Percentiles rank a stretch among this genome's conserved stretches.
phyloP scores from a whole-genome alignment of 2,113 vertebrate genomes.

The Cryptomyrus ogoouensis region DNA sequence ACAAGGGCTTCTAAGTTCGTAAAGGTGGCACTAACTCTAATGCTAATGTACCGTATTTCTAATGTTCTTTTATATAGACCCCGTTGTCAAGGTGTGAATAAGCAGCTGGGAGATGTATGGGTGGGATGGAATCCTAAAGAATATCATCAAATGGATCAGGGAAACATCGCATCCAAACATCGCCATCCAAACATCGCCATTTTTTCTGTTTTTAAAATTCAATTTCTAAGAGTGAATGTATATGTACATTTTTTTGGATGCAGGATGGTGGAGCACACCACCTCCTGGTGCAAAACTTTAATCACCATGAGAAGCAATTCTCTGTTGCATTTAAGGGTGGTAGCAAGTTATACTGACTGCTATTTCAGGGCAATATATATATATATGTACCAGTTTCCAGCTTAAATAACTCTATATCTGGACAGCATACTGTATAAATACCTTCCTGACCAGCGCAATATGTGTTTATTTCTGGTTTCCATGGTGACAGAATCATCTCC shows the following conservation, averaged over 20 bases:
- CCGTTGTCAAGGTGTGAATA: neutral
- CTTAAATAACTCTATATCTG: neutral
- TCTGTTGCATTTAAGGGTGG: neutral
- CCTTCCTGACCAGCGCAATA: neutral
- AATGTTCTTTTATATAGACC: neutral
- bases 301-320: neutral
- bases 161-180: neutral
- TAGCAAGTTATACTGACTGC: neutral
- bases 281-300: neutral
- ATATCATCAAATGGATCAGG: neutral
- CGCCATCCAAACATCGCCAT: neutral
- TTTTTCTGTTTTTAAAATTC: neutral
- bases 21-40: neutral
- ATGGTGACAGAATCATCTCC: neutral
- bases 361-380: neutral
- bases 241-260: neutral
- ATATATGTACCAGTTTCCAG: neutral
- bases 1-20: neutral
- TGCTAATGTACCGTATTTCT: neutral
- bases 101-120: neutral
- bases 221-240: neutral
- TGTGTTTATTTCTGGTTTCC: slow-evolving; percentile 1
- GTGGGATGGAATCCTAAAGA: neutral
- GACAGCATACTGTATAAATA: neutral
- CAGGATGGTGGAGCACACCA: neutral